Base-by-base conservation (phyloP, 1,140 invertebrate species). In the Sycophila sp. region DNA sequence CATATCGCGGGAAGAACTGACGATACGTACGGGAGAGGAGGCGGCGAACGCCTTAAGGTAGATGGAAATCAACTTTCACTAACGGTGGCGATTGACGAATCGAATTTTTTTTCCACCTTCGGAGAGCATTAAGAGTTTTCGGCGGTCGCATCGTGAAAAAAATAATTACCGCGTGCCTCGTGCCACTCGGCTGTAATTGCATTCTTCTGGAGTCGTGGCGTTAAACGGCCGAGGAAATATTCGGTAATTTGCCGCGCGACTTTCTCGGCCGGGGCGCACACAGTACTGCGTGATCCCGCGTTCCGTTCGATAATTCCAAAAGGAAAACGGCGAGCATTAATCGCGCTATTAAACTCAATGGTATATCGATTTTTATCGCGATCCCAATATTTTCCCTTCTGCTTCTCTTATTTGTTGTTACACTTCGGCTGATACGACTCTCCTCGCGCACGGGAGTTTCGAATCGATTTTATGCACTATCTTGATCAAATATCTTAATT, bases 181-280 rank as follows among this genome's bases (percentile, higher is more conserved):
- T 22, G 8, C 53, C 32, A 36, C 19, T 62, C 66, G 11, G 13
- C 24, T 45, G 24, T 62, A 59, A 76, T 72, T 72, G 72, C 73
- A 66, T 71, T 62, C 63, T 73, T 6, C 4, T 17, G 15, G n/a
- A 6, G n/a, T 4, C 59, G 58, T 53, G 30, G 53, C 56, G 71
- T 75, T 75, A 76, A 76, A 75, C 66, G 73, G 71, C 56, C 75
- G 73, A 71, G 71, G 62, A 75, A 65, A 75, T 76, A 75, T 74
- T 73, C 70, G 73, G 75, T 74, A 73, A 76, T 78, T 75, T 45
- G 64, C 69, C 59, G 62, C 42, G 59, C 69, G 59, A 73, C 75
- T 75, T 53, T 58, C 42, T 65, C 45, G 47, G 42, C 32, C 58
- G 56, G 30, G 40, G 42, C 45, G 30, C 1, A 3, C 2, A 15